Evolutionary conservation across 1,140 invertebrate species (phyloP), one percentile per base, ranked within the genome.

Genomic region (Charaxes varanes): DNA sequence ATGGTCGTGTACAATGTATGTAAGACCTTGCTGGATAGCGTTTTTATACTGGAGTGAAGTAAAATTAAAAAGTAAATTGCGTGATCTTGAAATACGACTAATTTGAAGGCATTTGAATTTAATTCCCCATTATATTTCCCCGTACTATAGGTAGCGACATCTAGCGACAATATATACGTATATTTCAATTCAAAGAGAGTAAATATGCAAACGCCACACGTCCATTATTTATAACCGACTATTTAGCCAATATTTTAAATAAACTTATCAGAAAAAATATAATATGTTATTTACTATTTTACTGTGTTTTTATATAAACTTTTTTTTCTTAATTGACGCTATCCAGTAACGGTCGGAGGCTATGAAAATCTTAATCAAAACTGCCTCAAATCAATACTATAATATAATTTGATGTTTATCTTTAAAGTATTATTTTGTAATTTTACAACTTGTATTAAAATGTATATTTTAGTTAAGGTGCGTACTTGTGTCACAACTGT

Each of bases 381-480:
- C 41, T 42, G 41, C 41, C 41, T 42, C 41, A 42, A 6, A 42
- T 35, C 32, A 42, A 28, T 42, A 42, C 54, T 61, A 64, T 62
- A 65, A 70, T 64, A 51, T 51, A 38, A 43, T 61, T 51, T 67
- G 30, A 52, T 38, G 33, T 52, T 54, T 51, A 55, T 57, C 31
- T 24, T 51, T 23, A 54, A 65, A 69, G 67, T 71, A 71, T 73
- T 69, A 71, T 60, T 62, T 62, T 64, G 49, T 62, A 64, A 60
- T 62, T 41, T 62, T 55, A 56, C 43, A n/a, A n/a, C n/a, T n/a
- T 62, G 56, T 63, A 62, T 61, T 62, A 55, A 51, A 52, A 45
- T 68, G 56, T 65, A 70, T 63, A 31, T 67, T 65, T 71, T 54
- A 63, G 52, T 45, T 69, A 57, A 64, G 59, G 62, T 69, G 61